Evolutionary conservation across 1,140 invertebrate species (phyloP), one percentile per base, ranked within the genome.

Genomic region (Neodiprion pinetum): DNA sequence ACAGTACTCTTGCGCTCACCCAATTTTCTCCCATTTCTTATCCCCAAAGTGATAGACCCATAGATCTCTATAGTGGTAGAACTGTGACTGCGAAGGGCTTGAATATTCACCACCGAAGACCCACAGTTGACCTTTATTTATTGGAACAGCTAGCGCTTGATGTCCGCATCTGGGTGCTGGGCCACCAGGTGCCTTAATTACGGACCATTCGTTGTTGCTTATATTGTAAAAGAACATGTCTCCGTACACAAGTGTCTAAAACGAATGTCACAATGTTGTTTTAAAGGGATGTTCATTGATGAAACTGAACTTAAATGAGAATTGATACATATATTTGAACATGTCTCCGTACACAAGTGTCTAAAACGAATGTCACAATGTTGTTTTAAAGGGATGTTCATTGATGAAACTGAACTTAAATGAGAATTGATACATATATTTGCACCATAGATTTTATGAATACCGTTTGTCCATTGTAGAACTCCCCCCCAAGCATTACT

Each of bases 31-130:
- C 97, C 97, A 99, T 86, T 93, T 93, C 80, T 95, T 96, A 0
- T 93, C 92, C 68, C 91, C 91, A 8, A 95, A 85, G 83, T 94
- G 93, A 83, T 93, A 96, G 21, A 96, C 92, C 96, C 97, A 98
- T 0, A 99, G 88, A 86, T 99, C 97, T 86, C 93, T 94, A 83
- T 97, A 98, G 85, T 99, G 97, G 87, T 97, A 95, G 87, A 98
- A 98, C 85, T 98, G 97, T 48, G 94, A 94, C 82, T 98, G 95
- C 0, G 94, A 94, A 2, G 94, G 94, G 86, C 95, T 97, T 1
- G 95, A 93, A 88, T 95, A 98, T 90, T 99, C 97, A 8, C 97
- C 97, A 23, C 97, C 97, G 91, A 98, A 98, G 53, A 98, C 82
- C 91, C 97, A 96, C 3, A 94, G 80, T 81, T 94, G 92, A 14